phyloP scores from a whole-genome alignment of 2,888 invertebrate species.

The Junonia oenone region DNA sequence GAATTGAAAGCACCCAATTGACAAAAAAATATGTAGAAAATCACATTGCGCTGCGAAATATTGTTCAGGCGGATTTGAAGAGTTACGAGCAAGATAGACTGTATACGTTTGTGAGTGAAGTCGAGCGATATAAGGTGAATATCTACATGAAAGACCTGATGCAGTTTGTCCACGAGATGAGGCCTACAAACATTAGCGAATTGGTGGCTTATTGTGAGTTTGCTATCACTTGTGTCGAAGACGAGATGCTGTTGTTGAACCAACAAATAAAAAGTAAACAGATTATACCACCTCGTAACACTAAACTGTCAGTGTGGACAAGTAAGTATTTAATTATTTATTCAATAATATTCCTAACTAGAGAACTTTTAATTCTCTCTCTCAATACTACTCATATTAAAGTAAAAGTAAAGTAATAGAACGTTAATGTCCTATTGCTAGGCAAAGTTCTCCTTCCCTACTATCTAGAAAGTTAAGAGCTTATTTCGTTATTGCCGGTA shows the following conservation, averaged over 20 bases:
- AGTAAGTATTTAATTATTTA: neutral
- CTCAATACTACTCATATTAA: no score
- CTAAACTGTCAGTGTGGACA: neutral
- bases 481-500: no score
- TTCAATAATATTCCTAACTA: no score
- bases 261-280: neutral
- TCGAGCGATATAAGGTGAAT: constrained; percentile 22
- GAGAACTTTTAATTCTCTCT: no score
- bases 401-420: no score
- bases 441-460: no score
- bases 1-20: constrained; percentile 27
- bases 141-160: constrained; percentile 29
- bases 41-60: constrained; percentile 13
- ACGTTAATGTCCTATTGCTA: no score
- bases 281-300: neutral
- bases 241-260: constrained; percentile 11
- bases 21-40: constrained; percentile 6
- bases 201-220: constrained; percentile 32
- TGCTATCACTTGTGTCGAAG: constrained; percentile 29
- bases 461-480: no score
- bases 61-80: constrained; percentile 14
- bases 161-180: constrained; percentile 25
- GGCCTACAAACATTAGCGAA: constrained; percentile 29
- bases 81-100: constrained; percentile 30
- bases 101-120: constrained; percentile 28